These are phyloP conservation scores for Axis porcinus DNA, from an alignment of 2,113 vertebrate species.

Conservation along the genomic window DNA sequence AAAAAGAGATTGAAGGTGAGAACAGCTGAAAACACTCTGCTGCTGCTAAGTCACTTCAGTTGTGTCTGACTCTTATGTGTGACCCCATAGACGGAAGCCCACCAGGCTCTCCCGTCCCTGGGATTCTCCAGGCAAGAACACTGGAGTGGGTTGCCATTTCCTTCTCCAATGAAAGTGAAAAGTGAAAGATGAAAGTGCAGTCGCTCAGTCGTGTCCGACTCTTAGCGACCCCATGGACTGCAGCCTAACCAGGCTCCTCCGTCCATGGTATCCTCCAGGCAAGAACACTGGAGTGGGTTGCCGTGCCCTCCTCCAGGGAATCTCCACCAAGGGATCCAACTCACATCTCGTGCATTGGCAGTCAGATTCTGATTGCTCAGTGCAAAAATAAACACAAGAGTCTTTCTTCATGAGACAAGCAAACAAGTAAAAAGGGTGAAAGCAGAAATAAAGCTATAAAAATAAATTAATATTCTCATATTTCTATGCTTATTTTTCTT, in stretches of 20 bases:
- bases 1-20: slow-evolving; percentile 56
- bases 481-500: not conserved
- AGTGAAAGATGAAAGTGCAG: no score
- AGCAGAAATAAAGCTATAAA: not conserved
- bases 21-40: not conserved
- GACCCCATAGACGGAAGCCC: no score
- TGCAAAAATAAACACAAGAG: not conserved
- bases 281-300: no score
- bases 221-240: not conserved
- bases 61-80: no score
- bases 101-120: no score
- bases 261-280: not conserved
- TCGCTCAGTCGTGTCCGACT: not conserved
- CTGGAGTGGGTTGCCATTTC: not conserved
- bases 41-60: no score
- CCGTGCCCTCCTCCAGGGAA: not conserved
- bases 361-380: not conserved
- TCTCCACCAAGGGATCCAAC: not conserved
- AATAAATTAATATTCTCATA: not conserved
- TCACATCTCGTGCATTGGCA: not conserved
- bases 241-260: not conserved
- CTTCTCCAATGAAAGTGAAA: no score
- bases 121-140: no score
- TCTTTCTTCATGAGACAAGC: not conserved
- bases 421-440: not conserved